These are phyloP conservation scores for Lycia hirtaria DNA, from an alignment of 2,888 invertebrate species.

Conservation along the genomic window DNA sequence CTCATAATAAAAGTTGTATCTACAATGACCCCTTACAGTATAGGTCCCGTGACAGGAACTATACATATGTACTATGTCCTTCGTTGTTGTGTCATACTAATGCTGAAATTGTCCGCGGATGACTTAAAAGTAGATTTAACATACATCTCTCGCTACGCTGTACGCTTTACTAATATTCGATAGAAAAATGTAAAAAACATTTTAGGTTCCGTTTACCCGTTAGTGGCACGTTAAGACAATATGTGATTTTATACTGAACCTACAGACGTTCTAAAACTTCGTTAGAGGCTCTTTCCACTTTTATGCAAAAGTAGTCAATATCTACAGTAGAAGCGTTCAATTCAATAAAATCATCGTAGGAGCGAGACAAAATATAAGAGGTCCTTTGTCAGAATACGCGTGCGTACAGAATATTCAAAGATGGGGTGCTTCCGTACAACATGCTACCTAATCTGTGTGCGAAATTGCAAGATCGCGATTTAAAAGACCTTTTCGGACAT, in stretches of 20 bases:
- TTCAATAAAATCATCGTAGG: slow-evolving; percentile 27
- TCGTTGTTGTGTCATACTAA: too few relatives aligned
- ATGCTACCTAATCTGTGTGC: slow-evolving; percentile 14
- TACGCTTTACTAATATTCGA: too few relatives aligned
- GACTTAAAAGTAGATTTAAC: too few relatives aligned
- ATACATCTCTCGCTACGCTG: too few relatives aligned
- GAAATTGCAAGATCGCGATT: slow-evolving; percentile 34
- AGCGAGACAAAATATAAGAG: slow-evolving; percentile 24
- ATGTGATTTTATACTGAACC: neutral
- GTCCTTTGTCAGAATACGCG: slow-evolving; percentile 34
- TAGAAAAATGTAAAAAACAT: too few relatives aligned
- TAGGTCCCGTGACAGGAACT: too few relatives aligned
- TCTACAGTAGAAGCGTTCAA: slow-evolving; percentile 5
- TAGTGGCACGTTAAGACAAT: neutral
- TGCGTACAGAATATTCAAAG: slow-evolving; percentile 20
- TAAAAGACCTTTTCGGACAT: slow-evolving; percentile 5
- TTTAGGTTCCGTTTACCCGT: too few relatives aligned
- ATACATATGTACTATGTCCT: too few relatives aligned
- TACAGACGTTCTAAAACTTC: neutral
- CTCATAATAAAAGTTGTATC: too few relatives aligned
- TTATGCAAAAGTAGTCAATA: neutral
- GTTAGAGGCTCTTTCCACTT: neutral
- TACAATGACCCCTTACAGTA: too few relatives aligned
- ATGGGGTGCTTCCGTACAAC: slow-evolving; percentile 13
- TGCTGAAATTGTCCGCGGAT: too few relatives aligned